Conservation (phyloP, 2,113 vertebrate genomes). For the Gorsachius goisagi region DNA sequence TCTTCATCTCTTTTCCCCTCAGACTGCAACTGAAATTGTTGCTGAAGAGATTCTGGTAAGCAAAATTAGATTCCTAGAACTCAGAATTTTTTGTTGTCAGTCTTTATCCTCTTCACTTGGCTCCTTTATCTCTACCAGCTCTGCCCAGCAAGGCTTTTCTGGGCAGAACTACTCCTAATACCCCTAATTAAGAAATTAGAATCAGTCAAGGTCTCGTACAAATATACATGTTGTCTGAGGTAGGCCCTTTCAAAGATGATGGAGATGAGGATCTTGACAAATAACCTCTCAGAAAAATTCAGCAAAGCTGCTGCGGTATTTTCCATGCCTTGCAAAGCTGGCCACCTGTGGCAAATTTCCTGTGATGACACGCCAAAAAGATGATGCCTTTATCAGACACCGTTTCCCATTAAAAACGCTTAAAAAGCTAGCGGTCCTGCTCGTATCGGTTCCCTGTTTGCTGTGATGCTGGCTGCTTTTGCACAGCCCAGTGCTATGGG, state of each 20-base stretch:
- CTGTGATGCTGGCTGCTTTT: background rate
- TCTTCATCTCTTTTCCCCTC: background rate
- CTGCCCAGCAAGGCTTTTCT: background rate
- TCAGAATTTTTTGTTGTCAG: slow-evolving; percentile 12
- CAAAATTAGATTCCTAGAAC: slow-evolving; percentile 32
- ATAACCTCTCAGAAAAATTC: background rate
- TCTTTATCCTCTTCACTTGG: background rate
- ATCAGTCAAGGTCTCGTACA: background rate
- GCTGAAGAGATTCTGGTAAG: background rate
- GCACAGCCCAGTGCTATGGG: background rate
- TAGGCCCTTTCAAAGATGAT: background rate
- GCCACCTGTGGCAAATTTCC: slow-evolving; percentile 8
- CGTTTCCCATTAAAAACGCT: background rate
- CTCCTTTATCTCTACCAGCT: background rate
- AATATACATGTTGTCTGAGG: background rate
- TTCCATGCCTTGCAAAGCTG: background rate
- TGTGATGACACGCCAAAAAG: background rate
- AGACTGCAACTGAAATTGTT: background rate
- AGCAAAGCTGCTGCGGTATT: background rate
- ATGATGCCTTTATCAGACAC: slow-evolving; percentile 27
- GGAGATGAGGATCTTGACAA: background rate
- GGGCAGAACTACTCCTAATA: background rate
- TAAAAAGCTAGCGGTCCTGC: background rate
- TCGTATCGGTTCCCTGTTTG: background rate
- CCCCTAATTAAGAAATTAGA: background rate